These are phyloP conservation scores for Protobothrops flavoviridis DNA, from an alignment of 2,113 vertebrate species.

Conservation along the genomic window DNA sequence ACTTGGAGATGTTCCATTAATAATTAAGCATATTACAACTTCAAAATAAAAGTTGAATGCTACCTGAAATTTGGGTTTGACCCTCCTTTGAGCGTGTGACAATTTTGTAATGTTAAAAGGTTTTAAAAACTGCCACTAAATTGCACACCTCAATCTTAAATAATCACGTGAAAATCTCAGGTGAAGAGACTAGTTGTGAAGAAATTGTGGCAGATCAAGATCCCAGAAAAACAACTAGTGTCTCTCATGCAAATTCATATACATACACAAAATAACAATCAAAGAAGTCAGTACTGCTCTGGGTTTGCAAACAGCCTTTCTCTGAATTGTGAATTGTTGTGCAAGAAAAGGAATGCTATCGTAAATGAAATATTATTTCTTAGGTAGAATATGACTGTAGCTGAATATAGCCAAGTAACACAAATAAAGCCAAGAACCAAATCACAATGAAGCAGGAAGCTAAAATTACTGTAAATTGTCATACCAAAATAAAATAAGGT, in stretches of 20 bases:
- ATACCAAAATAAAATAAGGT: slow-evolving; percentile 38
- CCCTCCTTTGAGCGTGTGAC: not conserved
- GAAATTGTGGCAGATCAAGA: slow-evolving; percentile 24
- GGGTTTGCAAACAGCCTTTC: slow-evolving; percentile 44
- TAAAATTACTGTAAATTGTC: slow-evolving; percentile 65
- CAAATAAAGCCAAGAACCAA: slow-evolving; percentile 68
- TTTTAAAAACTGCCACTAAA: not conserved
- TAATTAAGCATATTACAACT: not conserved
- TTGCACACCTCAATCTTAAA: slow-evolving; percentile 1
- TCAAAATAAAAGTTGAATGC: not conserved
- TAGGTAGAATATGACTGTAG: slow-evolving; percentile 66
- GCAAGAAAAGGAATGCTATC: slow-evolving; percentile 62
- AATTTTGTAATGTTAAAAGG: not conserved
- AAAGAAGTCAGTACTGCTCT: slow-evolving; percentile 27
- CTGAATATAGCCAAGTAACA: slow-evolving; percentile 61
- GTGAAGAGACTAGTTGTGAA: slow-evolving; percentile 17
- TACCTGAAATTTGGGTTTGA: not conserved
- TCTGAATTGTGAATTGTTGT: slow-evolving; percentile 61
- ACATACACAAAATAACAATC: slow-evolving; percentile 29
- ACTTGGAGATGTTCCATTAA: not conserved
- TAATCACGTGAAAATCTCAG: not conserved
- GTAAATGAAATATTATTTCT: slow-evolving; percentile 70
- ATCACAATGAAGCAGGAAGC: slow-evolving; percentile 62
- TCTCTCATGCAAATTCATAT: not conserved
- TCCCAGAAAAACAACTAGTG: slow-evolving; percentile 48